These are phyloP conservation scores for Triops longicaudatus DNA, from an alignment of 1,140 invertebrate species.

Conservation along the genomic window DNA sequence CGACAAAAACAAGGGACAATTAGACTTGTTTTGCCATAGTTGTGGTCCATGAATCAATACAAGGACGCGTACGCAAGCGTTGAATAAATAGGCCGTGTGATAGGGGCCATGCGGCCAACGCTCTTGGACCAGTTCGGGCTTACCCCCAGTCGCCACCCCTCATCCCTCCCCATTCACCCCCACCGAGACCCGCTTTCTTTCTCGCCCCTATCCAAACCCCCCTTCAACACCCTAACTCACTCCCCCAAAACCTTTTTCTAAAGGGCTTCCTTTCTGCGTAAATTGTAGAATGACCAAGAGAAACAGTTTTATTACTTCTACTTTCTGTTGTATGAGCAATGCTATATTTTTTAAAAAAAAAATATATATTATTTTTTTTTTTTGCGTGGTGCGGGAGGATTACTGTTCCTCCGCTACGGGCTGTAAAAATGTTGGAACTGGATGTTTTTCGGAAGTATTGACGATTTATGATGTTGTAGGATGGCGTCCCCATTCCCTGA, in stretches of 20 bases:
- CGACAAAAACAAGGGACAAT: constrained; percentile 3
- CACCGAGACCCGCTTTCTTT: not conserved
- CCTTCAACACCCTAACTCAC: constrained; percentile 2
- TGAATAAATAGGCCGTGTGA: constrained; percentile 30
- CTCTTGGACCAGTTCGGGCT: constrained; percentile 13
- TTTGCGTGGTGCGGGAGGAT: not conserved
- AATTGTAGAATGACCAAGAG: not conserved
- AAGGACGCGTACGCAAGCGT: constrained; percentile 22
- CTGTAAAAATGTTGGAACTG: constrained; percentile 16
- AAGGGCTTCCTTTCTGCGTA: not conserved
- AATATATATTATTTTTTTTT: not conserved
- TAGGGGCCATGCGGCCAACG: constrained; percentile 26
- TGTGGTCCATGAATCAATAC: constrained; percentile 3
- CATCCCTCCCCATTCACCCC: not conserved
- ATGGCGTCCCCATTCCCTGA: constrained; percentile 34
- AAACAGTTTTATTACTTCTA: not conserved
- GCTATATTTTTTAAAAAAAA: too few species aligned
- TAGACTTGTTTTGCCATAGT: constrained; percentile 7
- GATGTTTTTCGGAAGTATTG: not conserved
- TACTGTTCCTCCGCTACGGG: not conserved
- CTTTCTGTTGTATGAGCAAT: not conserved
- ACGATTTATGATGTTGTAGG: constrained; percentile 28
- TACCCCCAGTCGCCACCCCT: constrained; percentile 22
- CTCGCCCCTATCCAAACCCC: not conserved
- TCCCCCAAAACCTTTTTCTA: constrained; percentile 13